phyloP scores from a whole-genome alignment of 2,888 invertebrate genomes.

The Scaptomyza caliginosa region DNA sequence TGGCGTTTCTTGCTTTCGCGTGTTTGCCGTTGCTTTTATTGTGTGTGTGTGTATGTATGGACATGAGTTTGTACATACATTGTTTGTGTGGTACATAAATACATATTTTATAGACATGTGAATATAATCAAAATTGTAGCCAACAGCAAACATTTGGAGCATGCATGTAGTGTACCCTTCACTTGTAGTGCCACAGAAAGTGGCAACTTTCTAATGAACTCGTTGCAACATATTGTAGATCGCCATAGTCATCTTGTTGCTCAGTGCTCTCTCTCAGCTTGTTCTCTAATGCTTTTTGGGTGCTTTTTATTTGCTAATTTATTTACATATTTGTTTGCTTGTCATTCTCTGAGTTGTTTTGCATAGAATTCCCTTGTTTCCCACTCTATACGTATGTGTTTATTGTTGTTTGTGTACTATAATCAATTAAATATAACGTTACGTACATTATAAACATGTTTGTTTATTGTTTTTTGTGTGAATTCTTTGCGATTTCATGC shows the following conservation, averaged over 20 bases:
- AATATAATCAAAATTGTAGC: constrained; percentile 32
- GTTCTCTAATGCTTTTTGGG: constrained; percentile 1
- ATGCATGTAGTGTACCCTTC: constrained; percentile 17
- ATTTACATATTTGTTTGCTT: constrained; percentile 20
- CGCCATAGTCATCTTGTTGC: constrained; percentile 12
- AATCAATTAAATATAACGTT: constrained; percentile 1
- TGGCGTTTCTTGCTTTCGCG: constrained; percentile 21
- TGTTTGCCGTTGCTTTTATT: constrained; percentile 38
- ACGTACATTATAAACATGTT: constrained; percentile 33
- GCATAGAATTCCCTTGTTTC: constrained; percentile 4
- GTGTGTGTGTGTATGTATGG: background rate
- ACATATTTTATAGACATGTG: background rate
- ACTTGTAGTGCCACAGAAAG: constrained; percentile 50
- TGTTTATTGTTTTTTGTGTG: constrained; percentile 8
- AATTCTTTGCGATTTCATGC: constrained; percentile 21
- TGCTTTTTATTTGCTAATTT: constrained; percentile 23
- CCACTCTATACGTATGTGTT: background rate
- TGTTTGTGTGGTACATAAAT: background rate
- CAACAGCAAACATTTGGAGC: constrained; percentile 6
- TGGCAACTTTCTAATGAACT: constrained; percentile 70
- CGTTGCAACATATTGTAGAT: constrained; percentile 34
- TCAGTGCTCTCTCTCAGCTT: constrained; percentile 9
- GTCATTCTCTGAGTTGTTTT: constrained; percentile 3
- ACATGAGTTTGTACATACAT: background rate
- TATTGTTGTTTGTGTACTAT: constrained; percentile 10